Base-by-base conservation (phyloP, 2,888 invertebrate species). In the Pterostichus madidus region DNA sequence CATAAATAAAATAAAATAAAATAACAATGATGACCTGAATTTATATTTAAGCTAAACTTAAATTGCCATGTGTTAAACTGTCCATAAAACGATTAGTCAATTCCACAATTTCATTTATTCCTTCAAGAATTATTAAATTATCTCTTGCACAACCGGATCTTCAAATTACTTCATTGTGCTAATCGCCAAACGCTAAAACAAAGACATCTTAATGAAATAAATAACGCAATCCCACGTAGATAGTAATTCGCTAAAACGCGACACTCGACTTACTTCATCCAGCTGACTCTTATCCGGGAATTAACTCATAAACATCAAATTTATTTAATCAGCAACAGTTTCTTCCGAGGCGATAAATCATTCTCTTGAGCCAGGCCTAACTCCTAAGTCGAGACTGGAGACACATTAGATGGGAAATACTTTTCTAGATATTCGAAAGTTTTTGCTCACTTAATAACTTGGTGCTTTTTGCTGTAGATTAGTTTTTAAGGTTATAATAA, bases 251-350 rank as follows among this genome's bases (percentile, higher is more conserved):
- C 64, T 49, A 49, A 49, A 11, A 49, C 49, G 39, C 59, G 31
- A 15, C 24, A 6, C 17, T 15, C 7, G 35, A n/a, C 64, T 59
- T 59, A 59, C 59, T 64, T 64, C 64, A 64, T 35, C 17, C 49
- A 49, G 49, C 13, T 35, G 64, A 35, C 64, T 35, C 35, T 64
- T 71, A 71, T 71, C 68, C 68, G 17, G 11, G 39, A 71, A 71
- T 71, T 71, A 71, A 71, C 44, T 71, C 68, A 71, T 71, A 17
- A 71, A 39, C 68, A 44, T 39, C 44, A 71, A 39, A 71, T 39
- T 71, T 71, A 44, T 64, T 64, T 71, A 15, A 71, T 71, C 44
- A 71, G 39, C 68, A 71, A 71, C 68, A 13, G 68, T 44, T 44
- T 31, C 46, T 71, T 44, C 44, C 68, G 64, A 64, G 15, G 68